A percentile compares a stretch with the other conserved stretches of the same genome.
Evolutionary conservation across 2,888 invertebrate genomes (phyloP).

Genomic region (Rhyacophila evoluta): DNA sequence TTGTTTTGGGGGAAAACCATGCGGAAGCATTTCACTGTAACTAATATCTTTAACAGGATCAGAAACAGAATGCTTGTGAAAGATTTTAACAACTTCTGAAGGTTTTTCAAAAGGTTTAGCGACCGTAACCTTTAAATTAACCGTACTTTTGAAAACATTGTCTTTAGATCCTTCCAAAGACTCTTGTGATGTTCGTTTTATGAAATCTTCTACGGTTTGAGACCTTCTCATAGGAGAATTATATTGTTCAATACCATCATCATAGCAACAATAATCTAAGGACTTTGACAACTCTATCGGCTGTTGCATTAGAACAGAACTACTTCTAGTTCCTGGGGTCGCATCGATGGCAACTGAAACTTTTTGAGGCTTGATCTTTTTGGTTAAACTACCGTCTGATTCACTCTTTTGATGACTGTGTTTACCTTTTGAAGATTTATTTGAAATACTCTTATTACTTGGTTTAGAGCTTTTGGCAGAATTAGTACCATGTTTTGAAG

Average conservation of each 20-base stretch:
- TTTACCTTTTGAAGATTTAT: conserved; percentile 64
- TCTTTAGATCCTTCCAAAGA: conserved; percentile 48
- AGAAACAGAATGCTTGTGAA: conserved; percentile 76
- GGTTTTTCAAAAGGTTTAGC: conserved; percentile 57
- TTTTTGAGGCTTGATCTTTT: conserved; percentile 69
- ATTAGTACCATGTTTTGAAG: neutral
- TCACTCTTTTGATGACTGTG: conserved; percentile 42
- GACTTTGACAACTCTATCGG: conserved; percentile 81
- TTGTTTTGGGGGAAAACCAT: conserved; percentile 46
- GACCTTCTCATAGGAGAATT: conserved; percentile 61
- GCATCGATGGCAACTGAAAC: conserved; percentile 85
- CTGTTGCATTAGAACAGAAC: conserved; percentile 79
- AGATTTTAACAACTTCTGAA: conserved; percentile 65
- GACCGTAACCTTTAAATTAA: conserved; percentile 59
- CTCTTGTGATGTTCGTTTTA: conserved; percentile 44
- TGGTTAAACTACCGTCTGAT: conserved; percentile 48
- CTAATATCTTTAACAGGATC: conserved; percentile 76
- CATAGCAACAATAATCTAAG: conserved; percentile 64
- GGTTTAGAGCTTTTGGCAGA: conserved; percentile 37
- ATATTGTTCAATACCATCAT: conserved; percentile 52
- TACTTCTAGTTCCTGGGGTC: conserved; percentile 79
- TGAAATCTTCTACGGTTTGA: conserved; percentile 64
- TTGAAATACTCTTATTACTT: conserved; percentile 63
- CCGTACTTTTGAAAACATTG: conserved; percentile 61
- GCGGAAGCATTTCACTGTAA: conserved; percentile 62